These are phyloP conservation scores for Xiphydria camelus DNA, from an alignment of 2,888 invertebrate species.

Conservation along the genomic window DNA sequence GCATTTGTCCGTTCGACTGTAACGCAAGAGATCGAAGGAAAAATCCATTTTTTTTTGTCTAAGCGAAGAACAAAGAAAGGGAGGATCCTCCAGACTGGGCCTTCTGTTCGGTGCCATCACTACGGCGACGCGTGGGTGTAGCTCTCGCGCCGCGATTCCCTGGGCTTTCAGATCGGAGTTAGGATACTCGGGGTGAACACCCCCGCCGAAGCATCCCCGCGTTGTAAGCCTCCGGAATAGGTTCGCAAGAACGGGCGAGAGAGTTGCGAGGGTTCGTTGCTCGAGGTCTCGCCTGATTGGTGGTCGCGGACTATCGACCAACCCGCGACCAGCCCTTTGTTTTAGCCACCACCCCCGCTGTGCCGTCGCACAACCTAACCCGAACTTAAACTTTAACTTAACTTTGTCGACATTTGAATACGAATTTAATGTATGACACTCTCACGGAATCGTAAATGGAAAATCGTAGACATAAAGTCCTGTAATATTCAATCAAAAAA, in stretches of 20 bases:
- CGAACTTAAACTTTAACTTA: too few relatives aligned
- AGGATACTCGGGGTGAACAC: slow-evolving; percentile 24
- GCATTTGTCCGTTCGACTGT: neutral
- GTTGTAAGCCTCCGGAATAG: slow-evolving; percentile 21
- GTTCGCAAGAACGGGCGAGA: neutral
- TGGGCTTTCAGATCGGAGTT: neutral
- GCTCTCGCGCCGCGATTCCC: slow-evolving; percentile 23
- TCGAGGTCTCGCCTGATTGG: slow-evolving; percentile 54
- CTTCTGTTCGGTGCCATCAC: too few relatives aligned
- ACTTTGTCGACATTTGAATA: too few relatives aligned
- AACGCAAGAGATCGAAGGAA: neutral
- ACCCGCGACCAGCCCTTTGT: slow-evolving; percentile 55
- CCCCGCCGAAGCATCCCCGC: slow-evolving; percentile 29
- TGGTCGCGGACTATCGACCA: slow-evolving; percentile 57
- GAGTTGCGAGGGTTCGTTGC: slow-evolving; percentile 35
- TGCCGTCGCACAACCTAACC: slow-evolving; percentile 4
- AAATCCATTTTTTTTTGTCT: too few relatives aligned
- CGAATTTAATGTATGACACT: too few relatives aligned
- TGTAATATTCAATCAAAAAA: too few relatives aligned
- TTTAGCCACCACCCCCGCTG: slow-evolving; percentile 51
- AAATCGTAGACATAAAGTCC: too few relatives aligned
- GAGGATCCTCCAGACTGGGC: neutral
- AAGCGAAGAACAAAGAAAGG: slow-evolving; percentile 1
- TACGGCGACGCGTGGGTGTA: slow-evolving; percentile 45
- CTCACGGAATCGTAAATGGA: too few relatives aligned